phyloP scores from a whole-genome alignment of 2,888 invertebrate genomes.

The Aleiodes leptofemur region DNA sequence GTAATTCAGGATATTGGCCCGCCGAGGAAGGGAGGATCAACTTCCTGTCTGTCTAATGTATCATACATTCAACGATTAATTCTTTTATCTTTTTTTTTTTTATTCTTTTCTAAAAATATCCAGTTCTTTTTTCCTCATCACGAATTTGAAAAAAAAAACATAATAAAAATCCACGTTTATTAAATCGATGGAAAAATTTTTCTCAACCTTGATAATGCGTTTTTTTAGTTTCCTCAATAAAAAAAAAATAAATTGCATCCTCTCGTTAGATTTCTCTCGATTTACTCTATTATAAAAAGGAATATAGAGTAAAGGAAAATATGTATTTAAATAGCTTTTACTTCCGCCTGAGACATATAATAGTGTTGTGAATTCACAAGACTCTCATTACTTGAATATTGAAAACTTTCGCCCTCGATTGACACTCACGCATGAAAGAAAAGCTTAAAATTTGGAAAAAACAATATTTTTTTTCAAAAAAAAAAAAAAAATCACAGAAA shows the following conservation, averaged over 20 bases:
- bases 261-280: conserved; percentile 19
- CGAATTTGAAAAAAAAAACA: too few relatives aligned
- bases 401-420: conserved; percentile 30
- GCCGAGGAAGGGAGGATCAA: conserved; percentile 66
- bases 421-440: neutral
- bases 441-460: too few relatives aligned
- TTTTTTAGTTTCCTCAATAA: too few relatives aligned
- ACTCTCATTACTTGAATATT: conserved; percentile 7
- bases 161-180: too few relatives aligned
- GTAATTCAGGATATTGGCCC: conserved; percentile 72
- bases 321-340: conserved; percentile 27
- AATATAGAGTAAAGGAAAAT: neutral
- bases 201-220: too few relatives aligned
- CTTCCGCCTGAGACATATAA: conserved; percentile 18
- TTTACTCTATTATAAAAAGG: neutral
- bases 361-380: neutral
- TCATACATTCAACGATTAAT: conserved; percentile 6
- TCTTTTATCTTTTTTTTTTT: conserved; percentile 23
- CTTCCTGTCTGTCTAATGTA: conserved; percentile 59
- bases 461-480: too few relatives aligned
- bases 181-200: too few relatives aligned
- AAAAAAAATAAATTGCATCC: conserved; percentile 1
- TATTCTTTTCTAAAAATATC: neutral
- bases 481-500: too few relatives aligned
- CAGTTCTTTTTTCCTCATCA: neutral